Percentiles rank a stretch among this genome's conserved stretches.
Conservation (phyloP, 2,888 invertebrate species). For the Drosophila macrospina region DNA sequence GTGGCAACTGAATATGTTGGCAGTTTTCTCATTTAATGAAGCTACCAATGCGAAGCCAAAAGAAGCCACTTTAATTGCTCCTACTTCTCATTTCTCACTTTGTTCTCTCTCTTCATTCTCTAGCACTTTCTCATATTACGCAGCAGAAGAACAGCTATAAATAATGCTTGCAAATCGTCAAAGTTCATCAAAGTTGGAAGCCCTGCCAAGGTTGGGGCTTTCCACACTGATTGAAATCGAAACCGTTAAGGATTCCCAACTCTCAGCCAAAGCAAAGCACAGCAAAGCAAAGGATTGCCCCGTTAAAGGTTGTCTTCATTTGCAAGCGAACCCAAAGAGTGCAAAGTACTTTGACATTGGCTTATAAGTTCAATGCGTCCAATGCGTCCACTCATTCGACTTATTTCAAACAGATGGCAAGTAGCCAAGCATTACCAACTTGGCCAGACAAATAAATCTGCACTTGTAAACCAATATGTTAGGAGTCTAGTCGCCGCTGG, state of each 20-base stretch:
- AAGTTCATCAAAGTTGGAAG: conserved; percentile 67
- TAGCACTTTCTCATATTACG: conserved; percentile 38
- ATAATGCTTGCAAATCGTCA: conserved; percentile 54
- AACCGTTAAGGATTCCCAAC: conserved; percentile 65
- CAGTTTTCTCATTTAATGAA: conserved; percentile 39
- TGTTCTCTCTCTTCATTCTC: neutral
- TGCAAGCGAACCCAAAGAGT: too few relatives aligned
- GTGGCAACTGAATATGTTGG: conserved; percentile 36
- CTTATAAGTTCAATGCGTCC: conserved; percentile 68
- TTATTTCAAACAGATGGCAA: conserved; percentile 4
- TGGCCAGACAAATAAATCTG: conserved; percentile 20
- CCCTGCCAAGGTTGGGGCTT: conserved; percentile 39
- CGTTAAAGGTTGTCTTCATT: too few relatives aligned
- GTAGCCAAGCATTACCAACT: neutral
- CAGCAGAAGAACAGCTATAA: conserved; percentile 33
- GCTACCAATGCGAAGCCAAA: conserved; percentile 55
- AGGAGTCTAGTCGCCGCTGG: conserved; percentile 16
- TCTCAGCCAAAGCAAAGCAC: neutral
- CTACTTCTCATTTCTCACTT: conserved; percentile 25
- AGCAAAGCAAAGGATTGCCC: conserved; percentile 48
- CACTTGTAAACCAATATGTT: conserved; percentile 14
- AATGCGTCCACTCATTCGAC: too few relatives aligned
- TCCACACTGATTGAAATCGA: conserved; percentile 73
- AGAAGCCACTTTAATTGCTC: conserved; percentile 67
- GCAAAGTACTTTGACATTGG: conserved; percentile 61